Evolutionary conservation across 2,888 invertebrate species (phyloP).

Genomic region (Exocentrus adspersus): DNA sequence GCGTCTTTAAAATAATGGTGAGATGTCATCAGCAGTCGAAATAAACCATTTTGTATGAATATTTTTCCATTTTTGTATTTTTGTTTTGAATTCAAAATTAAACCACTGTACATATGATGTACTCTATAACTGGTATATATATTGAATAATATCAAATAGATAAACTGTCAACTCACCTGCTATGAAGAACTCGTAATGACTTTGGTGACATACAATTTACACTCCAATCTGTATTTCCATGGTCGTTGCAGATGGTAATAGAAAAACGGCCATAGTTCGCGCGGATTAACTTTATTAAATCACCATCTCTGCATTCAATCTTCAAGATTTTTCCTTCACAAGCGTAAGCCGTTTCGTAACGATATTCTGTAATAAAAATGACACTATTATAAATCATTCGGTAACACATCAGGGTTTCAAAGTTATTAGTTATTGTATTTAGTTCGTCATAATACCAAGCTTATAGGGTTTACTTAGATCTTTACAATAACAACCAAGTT

Average conservation of each 20-base stretch:
- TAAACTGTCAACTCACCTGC: constrained; percentile 71
- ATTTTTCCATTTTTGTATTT: too few species aligned
- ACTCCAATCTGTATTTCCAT: constrained; percentile 96
- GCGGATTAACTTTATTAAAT: constrained; percentile 88
- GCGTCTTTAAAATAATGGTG: too few species aligned
- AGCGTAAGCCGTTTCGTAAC: constrained; percentile 92
- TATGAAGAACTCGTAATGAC: constrained; percentile 87
- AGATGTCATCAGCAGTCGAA: too few species aligned
- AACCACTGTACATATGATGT: constrained; percentile 1
- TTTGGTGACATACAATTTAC: constrained; percentile 94
- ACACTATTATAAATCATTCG: too few species aligned
- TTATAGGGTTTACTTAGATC: too few species aligned
- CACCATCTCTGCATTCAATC: constrained; percentile 89
- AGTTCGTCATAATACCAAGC: too few species aligned
- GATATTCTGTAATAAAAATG: constrained; percentile 61
- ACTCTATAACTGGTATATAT: too few species aligned
- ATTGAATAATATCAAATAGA: constrained; percentile 11
- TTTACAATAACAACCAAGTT: too few species aligned
- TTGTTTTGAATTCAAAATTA: background rate
- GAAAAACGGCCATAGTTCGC: constrained; percentile 96
- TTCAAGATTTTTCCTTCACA: constrained; percentile 92
- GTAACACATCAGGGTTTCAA: too few species aligned
- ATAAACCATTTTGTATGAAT: too few species aligned
- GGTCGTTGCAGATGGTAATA: constrained; percentile 95
- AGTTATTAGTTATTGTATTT: too few species aligned